Conservation (phyloP, 1,140 invertebrate genomes). For the Cryptotermes secundus region DNA sequence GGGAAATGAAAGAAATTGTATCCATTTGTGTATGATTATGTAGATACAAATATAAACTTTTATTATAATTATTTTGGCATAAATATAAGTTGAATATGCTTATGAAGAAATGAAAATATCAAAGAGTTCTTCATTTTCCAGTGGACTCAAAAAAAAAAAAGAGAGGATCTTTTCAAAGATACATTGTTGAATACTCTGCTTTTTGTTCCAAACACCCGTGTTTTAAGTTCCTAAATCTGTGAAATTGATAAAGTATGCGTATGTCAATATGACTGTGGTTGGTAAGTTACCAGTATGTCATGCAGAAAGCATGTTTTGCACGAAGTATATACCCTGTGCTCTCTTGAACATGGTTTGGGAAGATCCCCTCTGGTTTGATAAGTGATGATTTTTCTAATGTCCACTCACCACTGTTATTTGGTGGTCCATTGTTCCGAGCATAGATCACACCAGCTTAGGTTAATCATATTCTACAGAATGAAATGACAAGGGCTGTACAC, state of each 20-base stretch:
- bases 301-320: background rate
- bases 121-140: slow-evolving; percentile 28
- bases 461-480: slow-evolving; percentile 26
- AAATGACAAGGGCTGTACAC: slow-evolving; percentile 28
- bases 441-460: slow-evolving; percentile 31
- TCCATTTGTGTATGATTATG: slow-evolving; percentile 23
- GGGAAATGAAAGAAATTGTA: slow-evolving; percentile 32
- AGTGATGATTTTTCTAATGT: slow-evolving; percentile 32
- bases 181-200: background rate
- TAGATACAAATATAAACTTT: slow-evolving; percentile 31
- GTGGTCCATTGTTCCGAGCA: slow-evolving; percentile 26
- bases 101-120: background rate
- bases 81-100: slow-evolving; percentile 28
- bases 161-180: slow-evolving; percentile 34
- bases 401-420: slow-evolving; percentile 20
- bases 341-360: slow-evolving; percentile 1
- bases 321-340: background rate
- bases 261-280: slow-evolving; percentile 10
- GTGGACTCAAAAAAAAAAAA: slow-evolving; percentile 30
- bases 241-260: slow-evolving; percentile 14
- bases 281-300: no score
- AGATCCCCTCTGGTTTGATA: slow-evolving; percentile 29
- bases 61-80: slow-evolving; percentile 31
- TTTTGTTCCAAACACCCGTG: background rate
- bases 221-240: slow-evolving; percentile 27